These are phyloP conservation scores for Pristionchus entomophagus DNA, from an alignment of 2,888 invertebrate species.

Conservation along the genomic window DNA sequence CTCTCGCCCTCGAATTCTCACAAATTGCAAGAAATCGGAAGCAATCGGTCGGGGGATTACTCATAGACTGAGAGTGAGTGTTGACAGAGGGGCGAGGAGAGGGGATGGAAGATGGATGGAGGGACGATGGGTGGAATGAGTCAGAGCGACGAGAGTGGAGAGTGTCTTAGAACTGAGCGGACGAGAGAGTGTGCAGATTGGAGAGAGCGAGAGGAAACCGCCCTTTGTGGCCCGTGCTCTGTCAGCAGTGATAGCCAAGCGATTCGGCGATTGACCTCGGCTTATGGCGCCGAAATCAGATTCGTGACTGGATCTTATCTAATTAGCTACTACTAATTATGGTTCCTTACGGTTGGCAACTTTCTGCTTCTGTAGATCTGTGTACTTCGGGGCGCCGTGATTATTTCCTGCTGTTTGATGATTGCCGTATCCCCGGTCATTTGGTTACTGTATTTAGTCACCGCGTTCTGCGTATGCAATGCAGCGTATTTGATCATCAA, in stretches of 20 bases:
- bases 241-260: not conserved
- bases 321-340: no score
- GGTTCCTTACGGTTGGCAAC: no score
- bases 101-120: constrained; percentile 26
- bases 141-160: not conserved
- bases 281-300: not conserved
- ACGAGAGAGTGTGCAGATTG: not conserved
- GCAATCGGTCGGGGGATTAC: not conserved
- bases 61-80: not conserved
- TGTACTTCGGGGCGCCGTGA: no score
- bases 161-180: constrained; percentile 8
- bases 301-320: no score
- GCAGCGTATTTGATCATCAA: not conserved
- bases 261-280: not conserved
- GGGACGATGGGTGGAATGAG: not conserved
- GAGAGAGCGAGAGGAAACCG: not conserved
- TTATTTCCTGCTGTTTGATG: no score
- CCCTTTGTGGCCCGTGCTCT: no score
- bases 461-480: no score
- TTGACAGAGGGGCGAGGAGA: constrained; percentile 17
- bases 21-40: constrained; percentile 19
- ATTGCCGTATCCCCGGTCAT: no score
- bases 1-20: not conserved
- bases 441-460: no score
- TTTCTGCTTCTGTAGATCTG: no score